Evolutionary conservation across 2,113 vertebrate genomes (phyloP).

Genomic region (Coryphaenoides rupestris): DNA sequence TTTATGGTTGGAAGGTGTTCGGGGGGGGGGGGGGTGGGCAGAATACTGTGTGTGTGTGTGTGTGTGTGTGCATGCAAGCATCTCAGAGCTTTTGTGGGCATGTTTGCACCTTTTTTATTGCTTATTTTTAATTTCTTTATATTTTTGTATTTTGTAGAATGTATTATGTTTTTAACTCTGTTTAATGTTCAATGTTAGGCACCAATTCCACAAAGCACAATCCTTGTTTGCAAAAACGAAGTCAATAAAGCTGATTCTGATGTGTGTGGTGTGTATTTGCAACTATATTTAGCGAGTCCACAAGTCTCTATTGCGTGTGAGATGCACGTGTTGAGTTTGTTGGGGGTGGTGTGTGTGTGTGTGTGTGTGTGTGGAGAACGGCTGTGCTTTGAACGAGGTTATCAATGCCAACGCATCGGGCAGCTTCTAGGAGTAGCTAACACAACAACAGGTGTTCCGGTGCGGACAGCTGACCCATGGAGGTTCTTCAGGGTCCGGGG

Average conservation of each 20-base stretch:
- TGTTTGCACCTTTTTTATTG: too few relatives aligned
- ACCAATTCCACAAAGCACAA: too few relatives aligned
- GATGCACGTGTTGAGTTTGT: too few relatives aligned
- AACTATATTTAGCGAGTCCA: too few relatives aligned
- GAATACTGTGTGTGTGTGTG: constrained; percentile 1
- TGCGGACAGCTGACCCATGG: constrained; percentile 7
- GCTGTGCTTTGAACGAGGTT: constrained; percentile 16
- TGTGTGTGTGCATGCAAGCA: not conserved
- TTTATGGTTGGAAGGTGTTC: constrained; percentile 13
- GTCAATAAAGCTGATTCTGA: too few relatives aligned
- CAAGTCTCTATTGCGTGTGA: too few relatives aligned
- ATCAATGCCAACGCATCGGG: constrained; percentile 37
- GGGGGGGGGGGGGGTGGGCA: not conserved
- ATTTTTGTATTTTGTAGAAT: too few relatives aligned
- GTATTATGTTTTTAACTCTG: too few relatives aligned
- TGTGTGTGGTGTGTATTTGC: too few relatives aligned
- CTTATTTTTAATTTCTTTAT: too few relatives aligned
- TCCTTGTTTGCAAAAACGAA: too few relatives aligned
- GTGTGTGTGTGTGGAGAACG: constrained; percentile 12
- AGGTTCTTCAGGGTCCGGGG: constrained; percentile 7
- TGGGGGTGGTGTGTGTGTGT: not conserved
- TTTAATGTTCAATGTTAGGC: too few relatives aligned
- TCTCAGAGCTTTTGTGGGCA: not conserved
- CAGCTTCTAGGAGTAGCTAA: not conserved
- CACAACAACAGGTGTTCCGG: constrained; percentile 27